phyloP scores from a whole-genome alignment of 2,888 invertebrate genomes.

The Drosophila nr. fundita region DNA sequence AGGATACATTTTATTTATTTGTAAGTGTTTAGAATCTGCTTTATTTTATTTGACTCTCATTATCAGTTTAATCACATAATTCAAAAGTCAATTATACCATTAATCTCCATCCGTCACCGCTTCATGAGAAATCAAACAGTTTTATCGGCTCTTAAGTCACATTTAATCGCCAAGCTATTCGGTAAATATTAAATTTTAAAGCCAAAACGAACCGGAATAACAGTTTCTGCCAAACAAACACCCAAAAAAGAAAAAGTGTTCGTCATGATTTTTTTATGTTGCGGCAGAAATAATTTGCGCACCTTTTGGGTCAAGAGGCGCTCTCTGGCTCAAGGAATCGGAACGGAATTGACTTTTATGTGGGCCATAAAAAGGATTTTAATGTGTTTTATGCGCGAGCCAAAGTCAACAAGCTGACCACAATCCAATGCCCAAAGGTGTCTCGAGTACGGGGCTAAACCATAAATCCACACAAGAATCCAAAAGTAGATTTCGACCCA shows the following conservation, averaged over 20 bases:
- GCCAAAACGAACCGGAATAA: neutral
- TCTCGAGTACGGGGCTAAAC: constrained; percentile 22
- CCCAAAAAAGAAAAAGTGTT: constrained; percentile 8
- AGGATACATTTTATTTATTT: neutral
- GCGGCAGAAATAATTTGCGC: constrained; percentile 36
- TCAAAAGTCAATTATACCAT: neutral
- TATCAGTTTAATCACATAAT: neutral
- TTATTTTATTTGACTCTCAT: neutral
- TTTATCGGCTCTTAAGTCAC: neutral
- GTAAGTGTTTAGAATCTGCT: neutral
- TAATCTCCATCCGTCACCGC: neutral
- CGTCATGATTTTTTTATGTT: constrained; percentile 64
- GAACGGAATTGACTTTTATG: constrained; percentile 71
- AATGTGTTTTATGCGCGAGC: constrained; percentile 67
- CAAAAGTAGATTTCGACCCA: constrained; percentile 25
- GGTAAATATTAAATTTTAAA: constrained; percentile 32
- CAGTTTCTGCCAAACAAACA: neutral
- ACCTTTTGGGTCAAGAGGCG: constrained; percentile 61
- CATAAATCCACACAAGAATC: constrained; percentile 60
- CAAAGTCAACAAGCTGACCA: constrained; percentile 52
- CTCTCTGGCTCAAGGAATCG: constrained; percentile 47
- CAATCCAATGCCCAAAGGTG: constrained; percentile 26
- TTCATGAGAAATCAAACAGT: neutral
- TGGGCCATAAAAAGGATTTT: constrained; percentile 72
- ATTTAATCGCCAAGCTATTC: constrained; percentile 6